These are phyloP conservation scores for Candoia aspera DNA, from an alignment of 2,113 vertebrate genomes.

Conservation along the genomic window DNA sequence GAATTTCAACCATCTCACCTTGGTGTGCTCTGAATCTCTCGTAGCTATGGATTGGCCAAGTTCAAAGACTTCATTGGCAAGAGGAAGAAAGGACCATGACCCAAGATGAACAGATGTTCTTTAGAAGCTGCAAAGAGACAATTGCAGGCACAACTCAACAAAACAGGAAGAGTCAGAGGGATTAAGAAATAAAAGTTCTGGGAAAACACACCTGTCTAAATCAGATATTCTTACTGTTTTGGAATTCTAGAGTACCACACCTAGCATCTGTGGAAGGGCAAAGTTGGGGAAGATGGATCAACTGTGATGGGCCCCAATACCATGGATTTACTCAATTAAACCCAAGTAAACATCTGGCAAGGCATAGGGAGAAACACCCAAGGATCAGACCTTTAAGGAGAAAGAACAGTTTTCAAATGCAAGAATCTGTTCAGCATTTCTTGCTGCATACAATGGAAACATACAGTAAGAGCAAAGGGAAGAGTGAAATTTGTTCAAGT, in stretches of 20 bases:
- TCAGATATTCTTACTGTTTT: neutral
- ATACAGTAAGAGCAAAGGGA: neutral
- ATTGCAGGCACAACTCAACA: conserved; percentile 4
- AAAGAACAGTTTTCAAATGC: neutral
- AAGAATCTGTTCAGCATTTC: neutral
- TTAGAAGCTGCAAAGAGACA: conserved; percentile 32
- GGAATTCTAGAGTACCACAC: neutral
- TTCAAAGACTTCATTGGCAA: neutral
- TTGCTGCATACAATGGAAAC: neutral
- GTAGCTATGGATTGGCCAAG: neutral
- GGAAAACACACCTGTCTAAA: neutral
- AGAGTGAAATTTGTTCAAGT: neutral
- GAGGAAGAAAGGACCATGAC: neutral
- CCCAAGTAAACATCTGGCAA: neutral
- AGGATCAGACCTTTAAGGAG: conserved; percentile 14
- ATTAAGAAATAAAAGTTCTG: conserved; percentile 10
- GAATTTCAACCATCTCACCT: neutral
- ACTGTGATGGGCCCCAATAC: neutral
- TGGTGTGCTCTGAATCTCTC: neutral
- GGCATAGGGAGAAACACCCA: neutral
- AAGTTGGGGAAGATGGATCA: neutral
- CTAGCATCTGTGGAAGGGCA: neutral
- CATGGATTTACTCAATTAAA: neutral
- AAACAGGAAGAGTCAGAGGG: neutral
- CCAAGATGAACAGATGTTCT: conserved; percentile 22